Evolutionary conservation across 2,113 vertebrate species (phyloP).

Genomic region (Ginglymostoma cirratum): DNA sequence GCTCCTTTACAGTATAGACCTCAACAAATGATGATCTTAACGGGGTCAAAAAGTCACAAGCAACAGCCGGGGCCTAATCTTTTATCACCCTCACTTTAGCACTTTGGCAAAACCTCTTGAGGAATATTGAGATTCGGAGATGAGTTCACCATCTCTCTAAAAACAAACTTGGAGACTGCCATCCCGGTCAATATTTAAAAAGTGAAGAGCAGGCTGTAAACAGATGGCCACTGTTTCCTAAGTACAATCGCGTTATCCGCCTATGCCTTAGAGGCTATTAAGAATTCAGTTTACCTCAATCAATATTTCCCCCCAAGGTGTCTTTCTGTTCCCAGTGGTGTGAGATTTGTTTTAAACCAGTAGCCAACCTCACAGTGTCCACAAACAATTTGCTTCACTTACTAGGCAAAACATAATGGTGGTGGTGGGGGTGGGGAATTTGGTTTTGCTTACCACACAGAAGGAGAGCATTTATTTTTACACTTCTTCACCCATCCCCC

Average conservation of each 20-base stretch:
- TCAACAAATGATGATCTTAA: background rate
- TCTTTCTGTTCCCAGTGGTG: constrained; percentile 26
- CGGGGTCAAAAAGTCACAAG: constrained; percentile 28
- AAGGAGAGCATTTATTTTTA: background rate
- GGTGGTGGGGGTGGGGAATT: background rate
- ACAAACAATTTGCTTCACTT: constrained; percentile 32
- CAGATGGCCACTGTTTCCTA: constrained; percentile 6
- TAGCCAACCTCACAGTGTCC: constrained; percentile 17
- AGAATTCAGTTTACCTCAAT: constrained; percentile 27
- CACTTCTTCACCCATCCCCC: background rate
- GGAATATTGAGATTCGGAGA: constrained; percentile 26
- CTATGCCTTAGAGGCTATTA: background rate
- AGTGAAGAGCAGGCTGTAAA: background rate
- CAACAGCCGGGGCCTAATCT: background rate
- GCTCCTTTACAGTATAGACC: background rate
- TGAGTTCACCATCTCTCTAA: constrained; percentile 29
- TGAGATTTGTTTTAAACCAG: constrained; percentile 6
- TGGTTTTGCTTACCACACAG: background rate
- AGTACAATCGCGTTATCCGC: background rate
- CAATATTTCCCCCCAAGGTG: constrained; percentile 30
- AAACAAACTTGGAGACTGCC: constrained; percentile 26
- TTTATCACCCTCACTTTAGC: constrained; percentile 34
- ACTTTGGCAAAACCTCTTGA: constrained; percentile 30
- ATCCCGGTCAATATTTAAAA: constrained; percentile 12
- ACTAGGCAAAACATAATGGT: background rate